Base-by-base conservation (phyloP, 2,113 vertebrate genomes). In the Pelobates fuscus region DNA sequence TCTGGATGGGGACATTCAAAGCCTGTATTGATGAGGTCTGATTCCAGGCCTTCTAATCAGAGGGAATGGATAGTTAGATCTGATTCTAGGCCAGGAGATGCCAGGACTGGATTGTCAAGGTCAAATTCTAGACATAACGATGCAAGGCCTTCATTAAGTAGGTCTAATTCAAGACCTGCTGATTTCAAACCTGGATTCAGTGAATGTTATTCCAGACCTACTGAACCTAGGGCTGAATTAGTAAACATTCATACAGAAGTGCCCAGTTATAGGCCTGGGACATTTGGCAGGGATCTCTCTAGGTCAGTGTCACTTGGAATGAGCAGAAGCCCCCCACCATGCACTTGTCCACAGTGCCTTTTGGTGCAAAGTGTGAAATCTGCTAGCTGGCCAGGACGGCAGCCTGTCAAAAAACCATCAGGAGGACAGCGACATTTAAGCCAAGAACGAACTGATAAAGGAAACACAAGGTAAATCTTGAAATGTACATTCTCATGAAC, bases 311-410 rank as follows among this genome's bases (percentile, higher is more conserved):
- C 69, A 8, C 29, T 71, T 11, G 58, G 41, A 43, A n/a, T 23
- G 14, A 71, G 25, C 23, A 71, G 24, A 15, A 71, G 57, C 37
- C 69, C 30, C 7, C 49, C 62, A 23, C 52, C 62, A 5, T 75
- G 71, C 41, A 17, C 52, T 44, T 75, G 71, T 46, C 71, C 71
- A n/a, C 71, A 67, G 17, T 75, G 71, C 24, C 2, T 67, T 24
- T 41, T 75, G 8, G 52, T 75, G 24, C 62, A 67, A 17, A 75
- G 52, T 67, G 37, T 75, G 32, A 75, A 75, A 30, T 67, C 71
- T 17, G 30, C 52, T 25, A 75, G 62, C 55, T 75, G 71, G 71
- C 71, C 71, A 4, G 32, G 24, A 11, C 2, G 29, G 2, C 54
- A 57, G n/a, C 4, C n/a, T 20, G 24, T 5, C 5, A 21, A 8